phyloP scores from a whole-genome alignment of 2,113 vertebrate genomes.

The Urocitellus parryii region DNA sequence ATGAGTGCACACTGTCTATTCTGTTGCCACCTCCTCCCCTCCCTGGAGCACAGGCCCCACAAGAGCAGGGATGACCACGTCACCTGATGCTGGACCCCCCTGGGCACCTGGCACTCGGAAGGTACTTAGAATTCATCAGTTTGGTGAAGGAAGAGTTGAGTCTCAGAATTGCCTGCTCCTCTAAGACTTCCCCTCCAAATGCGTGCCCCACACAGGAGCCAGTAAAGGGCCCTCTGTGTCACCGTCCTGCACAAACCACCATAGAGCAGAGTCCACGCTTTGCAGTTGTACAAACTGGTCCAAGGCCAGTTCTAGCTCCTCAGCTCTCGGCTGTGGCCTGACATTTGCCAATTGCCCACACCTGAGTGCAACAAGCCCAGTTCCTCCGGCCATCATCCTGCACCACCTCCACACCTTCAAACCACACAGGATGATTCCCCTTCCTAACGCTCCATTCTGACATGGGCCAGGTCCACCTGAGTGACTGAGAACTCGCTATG shows the following conservation, averaged over 20 bases:
- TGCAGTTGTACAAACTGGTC: rapidly evolving
- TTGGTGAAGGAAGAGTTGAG: neutral
- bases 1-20: rapidly evolving
- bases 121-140: too few relatives aligned
- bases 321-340: neutral
- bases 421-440: neutral
- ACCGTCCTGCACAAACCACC: too few relatives aligned
- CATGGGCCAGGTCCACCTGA: rapidly evolving
- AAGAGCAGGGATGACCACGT: neutral
- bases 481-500: neutral
- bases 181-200: neutral
- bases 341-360: too few relatives aligned
- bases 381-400: neutral
- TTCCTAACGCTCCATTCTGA: neutral
- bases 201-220: neutral
- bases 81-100: rapidly evolving
- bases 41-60: rapidly evolving
- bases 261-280: neutral
- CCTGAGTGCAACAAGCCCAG: too few relatives aligned
- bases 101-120: neutral
- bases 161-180: neutral
- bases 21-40: rapidly evolving
- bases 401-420: neutral
- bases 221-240: too few relatives aligned
- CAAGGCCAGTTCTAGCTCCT: neutral